Evolutionary conservation across 1,140 invertebrate species (phyloP), one percentile per base, ranked within the genome.

Genomic region (Nasonia longicornis): DNA sequence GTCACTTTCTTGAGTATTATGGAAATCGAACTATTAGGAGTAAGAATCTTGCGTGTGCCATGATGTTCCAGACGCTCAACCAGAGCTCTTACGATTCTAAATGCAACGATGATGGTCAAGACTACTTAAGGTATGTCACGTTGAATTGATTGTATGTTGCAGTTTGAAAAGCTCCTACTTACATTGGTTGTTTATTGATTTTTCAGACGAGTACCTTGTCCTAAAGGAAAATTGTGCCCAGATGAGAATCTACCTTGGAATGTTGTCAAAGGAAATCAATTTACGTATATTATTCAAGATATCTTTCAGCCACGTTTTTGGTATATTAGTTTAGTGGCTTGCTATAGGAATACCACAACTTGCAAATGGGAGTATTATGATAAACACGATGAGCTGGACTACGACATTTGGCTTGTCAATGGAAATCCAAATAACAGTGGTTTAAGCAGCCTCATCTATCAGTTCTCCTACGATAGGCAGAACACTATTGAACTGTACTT

Each of bases 321-420:
- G 97, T 99, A 98, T 91, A 92, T 99, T 64, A 98, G 97, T 82
- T 91, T 99, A 86, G 97, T 98, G 26, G 95, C 97, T 8, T 99
- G 98, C 91, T 96, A 96, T 86, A 93, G 96, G 71, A 95, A 97
- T 87, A 92, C 92, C 73, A 93, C 90, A 11, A 95, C 94, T 12
- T 98, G 97, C 86, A 92, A 94, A 81, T 98, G 96, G 96, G 94
- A 95, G 87, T 93, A 96, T 85, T 95, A 95, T 79, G 91, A 93
- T 76, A 86, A 91, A 83, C 85, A 89, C 2, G 87, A 90, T 52
- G 91, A 91, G 79, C 89, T 98, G 20, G 91, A 96, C 63, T 99
- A 99, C 90, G 96, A 99, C 89, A 95, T 99, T 82, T 98, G 97
- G 95, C 91, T 99, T 35, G 97, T 99, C 0, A 99, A 99, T 92